Evolutionary conservation across 2,113 vertebrate species (phyloP), one percentile per base, ranked within the genome.

Genomic region (Argyrosomus japonicus): DNA sequence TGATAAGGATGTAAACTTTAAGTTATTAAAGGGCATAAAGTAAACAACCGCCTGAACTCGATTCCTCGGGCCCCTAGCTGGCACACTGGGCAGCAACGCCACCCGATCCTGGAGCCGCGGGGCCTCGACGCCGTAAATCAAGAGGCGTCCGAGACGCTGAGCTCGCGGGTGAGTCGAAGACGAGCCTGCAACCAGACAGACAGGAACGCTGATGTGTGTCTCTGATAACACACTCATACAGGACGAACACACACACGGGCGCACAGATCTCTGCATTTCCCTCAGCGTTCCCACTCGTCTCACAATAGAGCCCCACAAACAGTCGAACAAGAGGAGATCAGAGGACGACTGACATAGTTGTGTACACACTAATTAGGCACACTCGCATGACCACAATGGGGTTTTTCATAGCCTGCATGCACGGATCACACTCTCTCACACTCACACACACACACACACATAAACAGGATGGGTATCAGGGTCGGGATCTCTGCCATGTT

Each of bases 351-450:
- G 85, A 90, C 90, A 91, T 90, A 87, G 88, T 90, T 85, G 88
- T 93, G 93, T 93, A 94, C 89, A 92, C 91, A 90, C 92, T 94
- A 95, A 95, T 95, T 95, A 94, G 90, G 78, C 87, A 88, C 78
- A 83, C 86, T 92, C 84, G 89, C 84, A 81, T 36, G 4, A 70
- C 75, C 91, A 95, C 94, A 95, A 94, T 90, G 81, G 91, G 70
- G 87, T 92, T 89, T 86, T 93, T 94, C 88, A 93, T 84, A 79
- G 61, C 74, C 69, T 61, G 19, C 75, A 77, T 58, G 63, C 85
- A 84, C 85, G 72, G 76, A 88, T 85, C 85, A 81, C 76, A 53
- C 29, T n/a, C 29, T n/a, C 62, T 19, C 51, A 54, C 79, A 54
- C 48, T 40, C 60, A 45, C 57, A n/a, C n/a, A n/a, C n/a, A 64